Evolutionary conservation across 2,888 invertebrate genomes (phyloP), one percentile per base, ranked within the genome.

Genomic region (Eupeodes luniger): DNA sequence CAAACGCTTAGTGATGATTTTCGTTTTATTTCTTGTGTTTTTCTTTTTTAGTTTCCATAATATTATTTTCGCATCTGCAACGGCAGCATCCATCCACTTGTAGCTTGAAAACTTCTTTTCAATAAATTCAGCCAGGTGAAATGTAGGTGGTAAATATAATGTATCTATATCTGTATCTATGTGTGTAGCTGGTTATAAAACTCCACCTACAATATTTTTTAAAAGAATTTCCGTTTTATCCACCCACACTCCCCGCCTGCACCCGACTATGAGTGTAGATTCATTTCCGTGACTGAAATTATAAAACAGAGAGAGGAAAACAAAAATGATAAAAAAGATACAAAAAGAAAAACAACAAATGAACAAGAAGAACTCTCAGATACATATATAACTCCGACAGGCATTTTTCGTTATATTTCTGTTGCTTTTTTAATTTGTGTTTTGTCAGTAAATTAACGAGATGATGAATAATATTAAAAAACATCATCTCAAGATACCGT

Each of bases 281-380:
- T 70, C 83, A 87, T 80, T 83, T 87, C 86, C 86, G 83, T 87
- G 83, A 83, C 86, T 83, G 70, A 79, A 87, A 87, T 76, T 76
- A 83, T 76, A 79, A 78, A 69, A 76, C 49, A 69, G 44, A 49
- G 44, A n/a, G 49, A 57, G 34, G 11, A 11, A 55, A 69, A 70
- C 19, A 75, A 69, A 49, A 9, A 10, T n/a, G 27, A 27, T 27
- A 55, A 69, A 51, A 40, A 49, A 47, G 27, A 16, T 40, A 70
- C 66, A 11, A 72, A 66, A 19, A 4, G 4, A 47, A 44, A 70
- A 53, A 75, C 62, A 53, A 55, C 59, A 70, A 80, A 77, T 40
- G 47, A 77, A 81, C 51, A 70, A 81, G 72, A 72, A 77, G 66
- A 64, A 72, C 44, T 81, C 66, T 27, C 47, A 57, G 66, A 64